Evolutionary conservation across 2,888 invertebrate species (phyloP), one percentile per base, ranked within the genome.

Genomic region (Cyclophora punctaria): DNA sequence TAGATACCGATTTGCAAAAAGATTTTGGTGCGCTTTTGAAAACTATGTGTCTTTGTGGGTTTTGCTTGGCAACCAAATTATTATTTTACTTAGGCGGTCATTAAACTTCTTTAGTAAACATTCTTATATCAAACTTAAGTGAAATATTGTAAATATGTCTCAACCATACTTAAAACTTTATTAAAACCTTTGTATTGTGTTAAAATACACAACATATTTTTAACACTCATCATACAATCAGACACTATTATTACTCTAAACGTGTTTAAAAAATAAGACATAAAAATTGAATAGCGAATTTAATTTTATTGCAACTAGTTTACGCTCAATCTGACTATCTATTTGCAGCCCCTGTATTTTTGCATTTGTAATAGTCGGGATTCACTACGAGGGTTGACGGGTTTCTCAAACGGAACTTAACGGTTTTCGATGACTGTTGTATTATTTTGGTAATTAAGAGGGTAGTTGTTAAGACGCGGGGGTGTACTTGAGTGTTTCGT

Each of bases 271-370:
- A 65, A 59, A 56, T 51, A 55, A 59, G 51, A 56, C 61, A 63
- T 69, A 59, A 64, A 66, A 58, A 51, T 20, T 49, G 48, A 63
- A 64, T 55, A 57, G 59, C 49, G 59, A 51, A 56, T 62, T 58
- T 55, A 58, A 62, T 67, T 67, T 63, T 62, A 73, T 74, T 66
- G 65, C 71, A 73, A 83, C 82, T 74, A 75, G 82, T 83, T 81
- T 61, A 73, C 71, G 75, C 78, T 78, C 77, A 74, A 80, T 81
- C 81, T 79, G 72, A 73, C 68, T 68, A 65, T 73, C 73, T 80
- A 83, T 84, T 84, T 76, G 85, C 84, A 80, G 81, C 87, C 86
- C 86, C 78, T 84, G 84, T 83, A 78, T 67, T 80, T 80, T 76
- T 65, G 73, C 75, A 71, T 77, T 57, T 62, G 58, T 37, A 37